Evolutionary conservation across 1,140 invertebrate genomes (phyloP).

Genomic region (Conopomorpha cramerella): DNA sequence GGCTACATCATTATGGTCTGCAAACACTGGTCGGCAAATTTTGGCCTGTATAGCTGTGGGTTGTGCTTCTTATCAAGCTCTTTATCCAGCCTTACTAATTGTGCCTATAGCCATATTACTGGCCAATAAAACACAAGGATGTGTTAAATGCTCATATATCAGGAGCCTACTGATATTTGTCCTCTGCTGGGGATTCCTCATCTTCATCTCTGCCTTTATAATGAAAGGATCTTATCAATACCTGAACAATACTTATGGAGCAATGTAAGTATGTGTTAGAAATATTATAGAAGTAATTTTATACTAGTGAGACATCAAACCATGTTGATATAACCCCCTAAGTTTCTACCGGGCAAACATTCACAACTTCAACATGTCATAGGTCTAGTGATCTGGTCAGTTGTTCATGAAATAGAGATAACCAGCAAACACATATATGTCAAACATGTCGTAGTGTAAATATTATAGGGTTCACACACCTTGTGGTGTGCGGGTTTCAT

Average conservation of each 20-base stretch:
- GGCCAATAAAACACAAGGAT: conserved; percentile 46
- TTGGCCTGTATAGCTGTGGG: conserved; percentile 71
- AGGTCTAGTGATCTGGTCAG: too few species aligned
- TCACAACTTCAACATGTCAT: too few species aligned
- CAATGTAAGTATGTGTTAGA: conserved; percentile 69
- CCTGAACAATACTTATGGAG: conserved; percentile 79
- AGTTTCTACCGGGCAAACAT: too few species aligned
- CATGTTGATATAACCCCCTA: too few species aligned
- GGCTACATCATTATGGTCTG: conserved; percentile 70
- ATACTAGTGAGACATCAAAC: too few species aligned
- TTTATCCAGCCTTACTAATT: conserved; percentile 86
- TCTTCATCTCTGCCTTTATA: conserved; percentile 48
- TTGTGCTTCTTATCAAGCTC: conserved; percentile 77
- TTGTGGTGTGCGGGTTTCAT: too few species aligned
- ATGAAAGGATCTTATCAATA: conserved; percentile 73
- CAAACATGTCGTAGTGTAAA: too few species aligned
- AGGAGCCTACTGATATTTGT: conserved; percentile 50
- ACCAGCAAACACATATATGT: too few species aligned
- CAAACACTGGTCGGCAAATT: conserved; percentile 68
- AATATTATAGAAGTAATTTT: conserved; percentile 2
- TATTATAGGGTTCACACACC: too few species aligned
- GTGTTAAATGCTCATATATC: conserved; percentile 55
- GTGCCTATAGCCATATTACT: conserved; percentile 71
- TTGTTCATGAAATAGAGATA: too few species aligned
- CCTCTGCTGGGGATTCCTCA: conserved; percentile 47